Percentiles rank a stretch among this genome's conserved stretches.
Evolutionary conservation across 2,113 vertebrate genomes (phyloP).

Genomic region (Caretta caretta): DNA sequence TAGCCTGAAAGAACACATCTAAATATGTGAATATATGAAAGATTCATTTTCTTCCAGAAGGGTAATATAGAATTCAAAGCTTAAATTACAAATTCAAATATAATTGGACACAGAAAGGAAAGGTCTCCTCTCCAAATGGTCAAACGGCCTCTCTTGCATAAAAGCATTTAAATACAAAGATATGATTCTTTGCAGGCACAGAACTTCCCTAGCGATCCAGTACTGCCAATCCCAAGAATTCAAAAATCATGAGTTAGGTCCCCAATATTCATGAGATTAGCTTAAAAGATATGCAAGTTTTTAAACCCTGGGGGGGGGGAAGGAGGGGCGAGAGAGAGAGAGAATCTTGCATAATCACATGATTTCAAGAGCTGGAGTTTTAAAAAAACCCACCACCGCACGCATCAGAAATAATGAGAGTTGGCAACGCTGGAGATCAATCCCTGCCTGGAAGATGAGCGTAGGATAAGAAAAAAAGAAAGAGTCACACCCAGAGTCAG

Average conservation of each 20-base stretch:
- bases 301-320: no score
- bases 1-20: neutral
- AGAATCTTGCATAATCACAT: neutral
- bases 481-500: fast-evolving
- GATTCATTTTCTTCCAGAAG: neutral
- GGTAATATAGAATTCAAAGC: neutral
- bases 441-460: neutral
- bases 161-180: neutral
- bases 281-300: no score
- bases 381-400: neutral
- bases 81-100: neutral
- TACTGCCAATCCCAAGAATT: neutral
- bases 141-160: neutral
- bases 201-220: neutral
- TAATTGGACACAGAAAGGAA: neutral
- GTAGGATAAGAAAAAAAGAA: neutral
- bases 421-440: neutral
- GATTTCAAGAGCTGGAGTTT: neutral
- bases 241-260: neutral
- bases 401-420: fast-evolving
- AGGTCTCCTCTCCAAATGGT: neutral
- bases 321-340: no score
- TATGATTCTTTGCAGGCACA: neutral
- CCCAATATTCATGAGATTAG: neutral
- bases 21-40: no score